Conservation (phyloP, 2,888 invertebrate genomes). For the Phyllotreta cruciferae region DNA sequence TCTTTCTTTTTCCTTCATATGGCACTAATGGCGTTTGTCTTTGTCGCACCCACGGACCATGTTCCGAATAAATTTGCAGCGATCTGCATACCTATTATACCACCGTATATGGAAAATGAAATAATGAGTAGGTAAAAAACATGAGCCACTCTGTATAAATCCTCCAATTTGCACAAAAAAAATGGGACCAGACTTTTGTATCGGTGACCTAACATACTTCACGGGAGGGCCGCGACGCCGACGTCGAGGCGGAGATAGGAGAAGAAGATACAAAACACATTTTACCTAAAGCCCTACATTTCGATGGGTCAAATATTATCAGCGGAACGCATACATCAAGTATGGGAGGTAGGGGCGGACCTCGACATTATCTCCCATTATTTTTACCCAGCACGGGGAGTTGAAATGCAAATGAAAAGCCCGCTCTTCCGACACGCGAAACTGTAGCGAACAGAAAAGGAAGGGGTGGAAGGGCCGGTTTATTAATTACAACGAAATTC, state of each 20-base stretch:
- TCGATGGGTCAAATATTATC: constrained; percentile 24
- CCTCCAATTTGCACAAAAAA: not conserved
- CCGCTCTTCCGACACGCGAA: constrained; percentile 56
- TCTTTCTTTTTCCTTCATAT: no score
- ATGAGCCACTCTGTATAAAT: no score
- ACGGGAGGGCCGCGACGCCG: not conserved
- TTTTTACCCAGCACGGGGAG: constrained; percentile 39
- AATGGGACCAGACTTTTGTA: not conserved
- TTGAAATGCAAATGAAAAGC: constrained; percentile 54
- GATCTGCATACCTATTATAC: no score
- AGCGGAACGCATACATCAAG: constrained; percentile 15
- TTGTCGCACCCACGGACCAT: no score
- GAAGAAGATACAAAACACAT: constrained; percentile 3
- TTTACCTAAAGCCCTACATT: constrained; percentile 17
- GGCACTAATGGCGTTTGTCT: no score
- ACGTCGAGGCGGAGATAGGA: not conserved
- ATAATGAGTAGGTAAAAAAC: no score
- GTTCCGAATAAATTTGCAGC: no score
- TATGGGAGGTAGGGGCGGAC: constrained; percentile 8
- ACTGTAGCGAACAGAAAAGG: constrained; percentile 53
- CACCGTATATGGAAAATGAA: no score
- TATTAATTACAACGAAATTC: constrained; percentile 67
- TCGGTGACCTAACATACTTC: no score
- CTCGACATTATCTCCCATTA: constrained; percentile 37
- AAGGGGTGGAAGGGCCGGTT: constrained; percentile 58